Percentiles rank a stretch among this genome's conserved stretches.
phyloP scores from a whole-genome alignment of 2,113 vertebrate genomes.

The sheep (Ovis aries) region DNA sequence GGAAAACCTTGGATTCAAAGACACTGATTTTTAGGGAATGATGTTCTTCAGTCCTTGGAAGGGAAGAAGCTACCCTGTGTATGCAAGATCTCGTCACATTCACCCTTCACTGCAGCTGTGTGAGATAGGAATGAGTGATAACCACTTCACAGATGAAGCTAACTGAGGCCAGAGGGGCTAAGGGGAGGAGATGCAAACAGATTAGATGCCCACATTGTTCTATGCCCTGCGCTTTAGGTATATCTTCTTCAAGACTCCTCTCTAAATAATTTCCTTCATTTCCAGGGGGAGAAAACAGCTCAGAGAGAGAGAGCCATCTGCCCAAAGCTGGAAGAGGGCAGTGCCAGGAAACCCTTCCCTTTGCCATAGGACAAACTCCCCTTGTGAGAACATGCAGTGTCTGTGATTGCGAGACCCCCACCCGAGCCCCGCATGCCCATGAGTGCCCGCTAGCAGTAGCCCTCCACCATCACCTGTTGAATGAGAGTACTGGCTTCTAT shows the following conservation, averaged over 20 bases:
- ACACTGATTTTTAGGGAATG: not conserved
- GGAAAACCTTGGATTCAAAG: not conserved
- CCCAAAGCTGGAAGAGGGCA: not conserved
- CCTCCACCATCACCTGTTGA: not conserved
- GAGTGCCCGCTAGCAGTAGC: not conserved
- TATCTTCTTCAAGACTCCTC: not conserved
- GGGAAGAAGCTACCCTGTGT: not conserved
- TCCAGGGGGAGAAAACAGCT: not conserved
- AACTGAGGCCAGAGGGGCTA: not conserved
- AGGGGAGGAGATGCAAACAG: not conserved
- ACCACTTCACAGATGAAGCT: not conserved
- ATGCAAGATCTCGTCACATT: not conserved
- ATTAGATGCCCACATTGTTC: rapidly evolving
- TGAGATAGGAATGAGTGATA: not conserved
- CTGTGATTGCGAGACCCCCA: not conserved
- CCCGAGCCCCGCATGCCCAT: rapidly evolving
- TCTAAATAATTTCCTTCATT: not conserved
- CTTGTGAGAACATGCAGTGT: not conserved
- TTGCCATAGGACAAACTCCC: not conserved
- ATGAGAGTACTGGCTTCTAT: not conserved
- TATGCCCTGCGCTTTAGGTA: not conserved
- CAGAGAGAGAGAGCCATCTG: not conserved
- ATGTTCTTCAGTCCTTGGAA: not conserved
- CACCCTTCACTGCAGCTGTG: not conserved
- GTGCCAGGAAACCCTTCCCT: not conserved